These are phyloP conservation scores for Scolanthus callimorphus DNA, from an alignment of 92 coral and sea anemone genomes.

Conservation along the genomic window DNA sequence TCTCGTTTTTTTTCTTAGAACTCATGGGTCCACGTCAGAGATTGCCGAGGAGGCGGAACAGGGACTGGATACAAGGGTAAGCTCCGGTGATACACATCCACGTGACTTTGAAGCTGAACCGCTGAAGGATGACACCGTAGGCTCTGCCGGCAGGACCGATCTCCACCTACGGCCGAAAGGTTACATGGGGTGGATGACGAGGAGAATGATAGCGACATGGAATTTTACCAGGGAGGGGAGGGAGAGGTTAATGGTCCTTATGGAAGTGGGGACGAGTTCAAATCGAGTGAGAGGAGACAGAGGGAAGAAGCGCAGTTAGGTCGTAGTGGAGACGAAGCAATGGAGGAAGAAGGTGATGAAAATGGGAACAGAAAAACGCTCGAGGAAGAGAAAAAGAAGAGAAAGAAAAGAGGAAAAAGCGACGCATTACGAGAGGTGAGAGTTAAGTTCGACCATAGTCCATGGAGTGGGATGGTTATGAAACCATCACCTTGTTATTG, in stretches of 20 bases:
- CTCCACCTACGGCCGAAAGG: not conserved
- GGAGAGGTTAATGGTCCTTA: too few relatives aligned
- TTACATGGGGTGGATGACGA: not conserved
- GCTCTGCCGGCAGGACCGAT: not conserved
- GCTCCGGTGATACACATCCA: not conserved
- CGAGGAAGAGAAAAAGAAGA: not conserved
- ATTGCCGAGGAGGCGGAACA: not conserved
- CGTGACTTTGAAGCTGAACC: not conserved
- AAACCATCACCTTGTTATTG: too few relatives aligned
- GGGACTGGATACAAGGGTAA: not conserved
- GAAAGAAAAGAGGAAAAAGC: too few relatives aligned
- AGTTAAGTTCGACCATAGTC: too few relatives aligned
- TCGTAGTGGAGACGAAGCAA: not conserved
- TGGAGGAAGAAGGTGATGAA: slow-evolving; percentile 1
- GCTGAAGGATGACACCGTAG: not conserved
- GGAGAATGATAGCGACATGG: not conserved
- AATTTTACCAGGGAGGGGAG: too few relatives aligned
- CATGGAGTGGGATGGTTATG: too few relatives aligned
- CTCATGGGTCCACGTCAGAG: not conserved
- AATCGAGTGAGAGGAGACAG: too few relatives aligned
- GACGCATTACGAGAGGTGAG: too few relatives aligned
- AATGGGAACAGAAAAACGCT: slow-evolving; percentile 3
- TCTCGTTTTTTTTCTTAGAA: not conserved
- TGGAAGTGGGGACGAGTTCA: too few relatives aligned
- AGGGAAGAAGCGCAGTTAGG: too few relatives aligned